Conservation (phyloP, 1,140 invertebrate genomes). For the Eufriesea mexicana region DNA sequence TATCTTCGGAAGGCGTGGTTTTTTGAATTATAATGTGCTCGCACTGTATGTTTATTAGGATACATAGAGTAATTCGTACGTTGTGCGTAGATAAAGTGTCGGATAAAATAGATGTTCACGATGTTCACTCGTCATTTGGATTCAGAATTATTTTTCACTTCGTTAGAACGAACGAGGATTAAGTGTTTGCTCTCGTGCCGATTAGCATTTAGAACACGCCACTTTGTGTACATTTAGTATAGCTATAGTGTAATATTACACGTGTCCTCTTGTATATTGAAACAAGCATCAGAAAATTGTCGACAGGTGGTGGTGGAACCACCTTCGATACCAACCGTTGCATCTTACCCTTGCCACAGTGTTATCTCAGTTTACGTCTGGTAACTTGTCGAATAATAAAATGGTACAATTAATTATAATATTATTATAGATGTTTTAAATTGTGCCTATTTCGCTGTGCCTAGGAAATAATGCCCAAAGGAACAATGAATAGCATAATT, state of each 20-base stretch:
- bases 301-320: constrained; percentile 71
- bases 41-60: not conserved
- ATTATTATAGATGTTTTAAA: not conserved
- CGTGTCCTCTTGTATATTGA: constrained; percentile 52
- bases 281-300: constrained; percentile 74
- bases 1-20: not conserved
- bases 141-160: constrained; percentile 60
- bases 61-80: not conserved
- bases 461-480: too few relatives aligned
- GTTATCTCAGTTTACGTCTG: constrained; percentile 10
- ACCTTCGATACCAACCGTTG: constrained; percentile 51
- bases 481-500: not conserved
- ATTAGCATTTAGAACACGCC: constrained; percentile 72
- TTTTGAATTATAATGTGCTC: constrained; percentile 8
- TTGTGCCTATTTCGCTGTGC: too few relatives aligned
- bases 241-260: constrained; percentile 55
- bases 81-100: constrained; percentile 11
- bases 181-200: constrained; percentile 28
- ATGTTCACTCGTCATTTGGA: not conserved
- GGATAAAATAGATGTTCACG: constrained; percentile 5
- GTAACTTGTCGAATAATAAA: not conserved
- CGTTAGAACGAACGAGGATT: constrained; percentile 39
- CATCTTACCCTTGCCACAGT: constrained; percentile 23
- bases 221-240: constrained; percentile 45
- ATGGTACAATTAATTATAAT: constrained; percentile 4